Evolutionary conservation across 92 coral and sea anemone species (phyloP).

Genomic region (Montipora capitata): DNA sequence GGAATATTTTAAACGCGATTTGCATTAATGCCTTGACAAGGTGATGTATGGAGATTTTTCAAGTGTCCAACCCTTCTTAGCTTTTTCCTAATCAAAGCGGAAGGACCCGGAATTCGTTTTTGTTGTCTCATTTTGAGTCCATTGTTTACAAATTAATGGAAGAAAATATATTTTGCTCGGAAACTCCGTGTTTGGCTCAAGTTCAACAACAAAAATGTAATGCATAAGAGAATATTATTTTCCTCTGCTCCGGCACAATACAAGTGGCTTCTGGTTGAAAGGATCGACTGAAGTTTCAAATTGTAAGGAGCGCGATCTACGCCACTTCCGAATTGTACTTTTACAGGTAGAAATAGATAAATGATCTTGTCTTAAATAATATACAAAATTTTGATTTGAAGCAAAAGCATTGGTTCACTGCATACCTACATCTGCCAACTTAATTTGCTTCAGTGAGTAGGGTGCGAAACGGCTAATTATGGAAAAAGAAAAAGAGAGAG

Average conservation of each 20-base stretch:
- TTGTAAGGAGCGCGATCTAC: background rate
- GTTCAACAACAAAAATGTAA: too few relatives aligned
- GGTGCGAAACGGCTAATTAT: background rate
- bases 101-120: background rate
- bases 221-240: background rate
- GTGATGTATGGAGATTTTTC: too few relatives aligned
- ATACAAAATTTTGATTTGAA: too few relatives aligned
- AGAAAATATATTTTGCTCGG: background rate
- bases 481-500: background rate
- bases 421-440: too few relatives aligned
- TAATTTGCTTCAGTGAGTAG: too few relatives aligned
- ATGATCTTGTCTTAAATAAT: background rate
- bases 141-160: constrained; percentile 4
- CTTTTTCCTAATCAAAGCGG: constrained; percentile 14
- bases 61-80: background rate
- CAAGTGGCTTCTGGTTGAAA: background rate
- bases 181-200: background rate
- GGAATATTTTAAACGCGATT: background rate
- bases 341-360: background rate
- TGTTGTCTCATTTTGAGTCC: background rate
- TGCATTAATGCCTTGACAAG: background rate
- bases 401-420: too few relatives aligned
- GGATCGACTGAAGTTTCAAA: background rate
- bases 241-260: background rate
- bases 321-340: background rate